Percentiles rank a stretch among this genome's conserved stretches.
Evolutionary conservation across 1,140 invertebrate genomes (phyloP).

Genomic region (Lamellibrachia luymesi): DNA sequence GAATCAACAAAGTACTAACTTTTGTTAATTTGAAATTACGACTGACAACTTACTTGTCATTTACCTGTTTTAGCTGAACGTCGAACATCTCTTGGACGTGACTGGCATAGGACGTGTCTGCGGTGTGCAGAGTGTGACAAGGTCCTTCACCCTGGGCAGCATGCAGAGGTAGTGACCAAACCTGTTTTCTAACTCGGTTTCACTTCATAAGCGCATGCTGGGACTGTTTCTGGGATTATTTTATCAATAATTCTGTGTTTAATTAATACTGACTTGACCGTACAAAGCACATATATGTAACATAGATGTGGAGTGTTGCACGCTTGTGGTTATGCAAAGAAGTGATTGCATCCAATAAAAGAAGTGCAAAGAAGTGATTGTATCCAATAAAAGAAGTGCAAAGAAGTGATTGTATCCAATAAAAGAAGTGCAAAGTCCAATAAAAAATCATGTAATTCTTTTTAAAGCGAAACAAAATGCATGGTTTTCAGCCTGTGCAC

Average conservation of each 20-base stretch:
- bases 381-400: no score
- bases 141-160: conserved; percentile 78
- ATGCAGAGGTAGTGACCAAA: conserved; percentile 25
- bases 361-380: no score
- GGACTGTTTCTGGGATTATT: background rate
- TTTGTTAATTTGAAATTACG: conserved; percentile 8
- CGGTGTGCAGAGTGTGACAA: conserved; percentile 87
- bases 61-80: conserved; percentile 71
- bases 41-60: background rate
- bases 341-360: background rate
- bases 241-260: background rate
- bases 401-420: no score
- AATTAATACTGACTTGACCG: background rate
- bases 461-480: no score
- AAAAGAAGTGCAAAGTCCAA: no score
- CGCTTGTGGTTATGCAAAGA: background rate
- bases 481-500: no score
- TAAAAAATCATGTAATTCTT: no score
- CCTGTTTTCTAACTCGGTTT: background rate
- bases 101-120: conserved; percentile 90
- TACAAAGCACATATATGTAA: background rate
- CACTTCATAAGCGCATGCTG: background rate
- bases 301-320: background rate
- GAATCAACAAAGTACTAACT: background rate
- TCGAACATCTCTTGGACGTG: conserved; percentile 85